These are phyloP conservation scores for Pocota personata DNA, from an alignment of 2,888 invertebrate species.

Conservation along the genomic window DNA sequence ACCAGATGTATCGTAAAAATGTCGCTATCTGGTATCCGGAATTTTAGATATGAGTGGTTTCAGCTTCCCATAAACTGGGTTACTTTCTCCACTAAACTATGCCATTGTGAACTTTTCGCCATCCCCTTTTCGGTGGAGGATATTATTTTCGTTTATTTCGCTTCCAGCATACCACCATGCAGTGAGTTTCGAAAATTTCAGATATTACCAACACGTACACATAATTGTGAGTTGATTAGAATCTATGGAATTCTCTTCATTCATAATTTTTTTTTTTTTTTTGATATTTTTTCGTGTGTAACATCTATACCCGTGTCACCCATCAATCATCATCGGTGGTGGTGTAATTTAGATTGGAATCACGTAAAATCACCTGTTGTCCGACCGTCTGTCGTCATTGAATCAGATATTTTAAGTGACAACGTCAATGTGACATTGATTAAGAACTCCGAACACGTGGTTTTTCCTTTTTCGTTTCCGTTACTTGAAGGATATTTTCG, in stretches of 20 bases:
- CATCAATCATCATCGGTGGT: constrained; percentile 17
- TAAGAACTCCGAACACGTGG: too few species aligned
- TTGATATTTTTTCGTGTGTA: constrained; percentile 1
- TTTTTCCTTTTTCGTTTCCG: not conserved
- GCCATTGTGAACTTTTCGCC: not conserved
- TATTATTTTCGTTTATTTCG: not conserved
- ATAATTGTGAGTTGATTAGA: constrained; percentile 22
- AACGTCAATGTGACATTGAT: not conserved
- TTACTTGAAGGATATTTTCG: not conserved
- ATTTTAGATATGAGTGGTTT: not conserved
- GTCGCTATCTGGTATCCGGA: constrained; percentile 13
- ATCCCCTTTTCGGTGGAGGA: not conserved
- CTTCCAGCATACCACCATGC: not conserved
- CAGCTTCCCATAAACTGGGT: not conserved
- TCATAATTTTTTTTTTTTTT: constrained; percentile 17
- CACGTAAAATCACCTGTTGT: constrained; percentile 49
- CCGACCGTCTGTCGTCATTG: not conserved
- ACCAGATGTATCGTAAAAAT: constrained; percentile 41
- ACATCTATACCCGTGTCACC: not conserved
- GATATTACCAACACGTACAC: constrained; percentile 8
- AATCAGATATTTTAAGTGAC: not conserved
- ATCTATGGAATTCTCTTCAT: constrained; percentile 8
- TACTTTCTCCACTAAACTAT: not conserved
- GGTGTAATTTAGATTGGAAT: constrained; percentile 34
- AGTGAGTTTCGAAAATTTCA: not conserved